Evolutionary conservation across 2,113 vertebrate species (phyloP), one percentile per base, ranked within the genome.

Genomic region (Plotosus lineatus): DNA sequence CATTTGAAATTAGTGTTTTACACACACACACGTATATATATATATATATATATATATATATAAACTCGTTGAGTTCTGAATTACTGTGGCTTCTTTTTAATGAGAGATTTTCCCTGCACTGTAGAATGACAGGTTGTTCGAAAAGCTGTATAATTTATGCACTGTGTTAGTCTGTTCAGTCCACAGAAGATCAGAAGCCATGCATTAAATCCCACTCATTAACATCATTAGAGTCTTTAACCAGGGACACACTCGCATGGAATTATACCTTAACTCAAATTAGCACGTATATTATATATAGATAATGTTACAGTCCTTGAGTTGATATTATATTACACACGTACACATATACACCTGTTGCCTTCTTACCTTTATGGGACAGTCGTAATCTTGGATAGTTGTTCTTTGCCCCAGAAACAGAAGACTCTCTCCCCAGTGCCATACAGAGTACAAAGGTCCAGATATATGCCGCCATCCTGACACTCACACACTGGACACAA

Each of bases 311-410:
- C 19, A 80, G 53, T 33, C n/a, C n/a, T n/a, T n/a, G n/a, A n/a
- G n/a, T n/a, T n/a, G n/a, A n/a, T n/a, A n/a, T n/a, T 28, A 58
- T 58, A 40, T n/a, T 19, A 50, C 53, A 58, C 33, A 46, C 60
- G 53, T 4, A 40, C 28, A 61, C 15, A 75, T 21, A 63, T 48
- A 79, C 61, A 83, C 82, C 76, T 81, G 74, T 82, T 80, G 89
- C 89, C 95, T 73, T 19, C 69, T 89, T 94, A 96, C 95, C 95
- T 95, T 94, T 94, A 86, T 95, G 91, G 76, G 95, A 92, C 85
- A 95, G 91, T 55, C 95, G 93, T 79, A 96, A 79, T 82, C 95
- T 92, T 55, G 95, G 94, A 53, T 92, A 92, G 51, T 90, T 84
- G 1, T 87, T 91, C 36, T 92, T 91, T 33, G 89, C 82, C 1